Base-by-base conservation (phyloP, 2,888 invertebrate species). In the Zele albiditarsus region DNA sequence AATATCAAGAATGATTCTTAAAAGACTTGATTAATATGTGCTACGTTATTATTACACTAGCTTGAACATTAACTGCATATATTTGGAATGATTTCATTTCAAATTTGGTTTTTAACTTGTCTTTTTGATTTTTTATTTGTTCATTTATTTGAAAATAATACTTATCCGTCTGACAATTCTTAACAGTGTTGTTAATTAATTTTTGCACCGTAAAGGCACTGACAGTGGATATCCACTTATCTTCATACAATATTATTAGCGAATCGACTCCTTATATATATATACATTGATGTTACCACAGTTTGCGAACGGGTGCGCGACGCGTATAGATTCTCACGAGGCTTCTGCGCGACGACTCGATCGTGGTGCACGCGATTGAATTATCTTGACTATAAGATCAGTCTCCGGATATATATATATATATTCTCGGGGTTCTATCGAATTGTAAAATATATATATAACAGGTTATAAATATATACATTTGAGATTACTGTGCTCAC, bases 141-240 rank as follows among this genome's bases (percentile, higher is more conserved):
- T n/a, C 4, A 16, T 46, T n/a, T 1, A 46, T 46, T 46, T 14
- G 14, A n/a, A 16, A 46, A 46, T 5, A n/a, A 46, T 53, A 53
- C 74, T 73, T 78, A 79, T 72, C 77, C 77, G 76, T 73, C 72
- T 72, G 65, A 73, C 74, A 74, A 78, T 77, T 76, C 77, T 38
- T 31, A 42, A 71, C 38, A 53, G 71, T 31, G 42, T 62, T 65
- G 42, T 60, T 65, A 71, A 78, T 79, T 78, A 78, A 79, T 78
- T 79, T 71, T 38, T 8, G 2, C 75, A 63, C 76, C 38, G 74
- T 72, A 78, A 78, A 74, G 76, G 74, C 73, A 74, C 14, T 42
- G 25, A 2, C n/a, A 49, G 14, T n/a, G 49, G n/a, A n/a, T 23
- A 46, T 49, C 38, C 70, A 23, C 53, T 31, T 33, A n/a, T 23